Evolutionary conservation across 2,113 vertebrate genomes (phyloP), one percentile per base, ranked within the genome.

Genomic region (Equus przewalskii): DNA sequence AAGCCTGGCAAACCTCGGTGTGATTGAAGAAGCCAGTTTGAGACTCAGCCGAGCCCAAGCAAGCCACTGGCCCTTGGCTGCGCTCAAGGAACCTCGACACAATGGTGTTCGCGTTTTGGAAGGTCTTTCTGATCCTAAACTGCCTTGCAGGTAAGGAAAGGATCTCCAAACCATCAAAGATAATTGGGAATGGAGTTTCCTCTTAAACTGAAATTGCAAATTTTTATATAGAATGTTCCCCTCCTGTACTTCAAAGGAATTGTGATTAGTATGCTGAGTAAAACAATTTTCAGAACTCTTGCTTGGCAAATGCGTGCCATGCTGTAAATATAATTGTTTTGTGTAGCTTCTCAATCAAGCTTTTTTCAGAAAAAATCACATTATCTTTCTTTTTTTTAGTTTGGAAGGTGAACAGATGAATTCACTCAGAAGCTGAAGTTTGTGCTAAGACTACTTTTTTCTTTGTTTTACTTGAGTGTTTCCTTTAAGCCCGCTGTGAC

Each of bases 91-190:
- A 80, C 85, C 33, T 89, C 51, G 3, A 3, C 79, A 89, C 56
- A 33, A 98, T 96, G 97, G 72, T 93, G 16, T 94, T 96, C 22
- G 14, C 79, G 26, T 89, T 92, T 92, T 97, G 96, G 97, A 97
- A 96, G 75, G 75, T 93, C 36, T 72, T 97, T 89, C 93, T 98
- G 78, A 94, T 98, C 92, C 76, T 97, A 58, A 91, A 36, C 81
- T 96, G 97, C 93, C 94, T 98, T 80, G 13, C 72, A 96, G 98
- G 98, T 98, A 97, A 98, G 98, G 73, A 83, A 94, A 44, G 5
- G 46, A 49, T 41, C 26, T 36, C 44, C 49, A 51, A 64, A 56
- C 26, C 28, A 85, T 33, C 19, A 6, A 44, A 72, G 14, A 51
- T 49, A 64, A 84, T 36, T 96, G 75, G 85, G 89, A 93, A 76